These are phyloP conservation scores for Cirrhinus mrigala DNA, from an alignment of 2,797 vertebrate species.

Conservation along the genomic window DNA sequence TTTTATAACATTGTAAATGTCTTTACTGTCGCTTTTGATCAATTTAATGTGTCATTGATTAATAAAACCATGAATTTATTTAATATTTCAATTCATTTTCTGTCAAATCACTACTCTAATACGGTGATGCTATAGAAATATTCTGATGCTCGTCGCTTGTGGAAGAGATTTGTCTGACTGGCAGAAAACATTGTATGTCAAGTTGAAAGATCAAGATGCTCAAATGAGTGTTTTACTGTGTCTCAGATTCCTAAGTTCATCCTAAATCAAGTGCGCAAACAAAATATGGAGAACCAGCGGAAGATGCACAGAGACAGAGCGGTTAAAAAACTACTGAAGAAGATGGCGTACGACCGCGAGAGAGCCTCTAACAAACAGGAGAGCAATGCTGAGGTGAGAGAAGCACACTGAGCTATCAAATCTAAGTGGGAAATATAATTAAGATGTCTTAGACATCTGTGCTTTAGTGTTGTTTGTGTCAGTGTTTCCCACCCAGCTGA, in stretches of 20 bases:
- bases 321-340: slow-evolving; percentile 93
- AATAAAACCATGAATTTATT: background rate
- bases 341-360: slow-evolving; percentile 89
- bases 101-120: background rate
- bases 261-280: slow-evolving; percentile 92
- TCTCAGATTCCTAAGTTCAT: slow-evolving; percentile 95
- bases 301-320: slow-evolving; percentile 88
- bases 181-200: background rate
- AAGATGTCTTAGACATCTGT: background rate
- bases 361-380: slow-evolving; percentile 86
- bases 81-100: background rate
- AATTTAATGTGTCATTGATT: background rate
- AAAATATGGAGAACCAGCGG: slow-evolving; percentile 87
- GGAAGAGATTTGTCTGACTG: background rate
- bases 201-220: background rate
- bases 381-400: slow-evolving; percentile 83
- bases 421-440: background rate
- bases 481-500: background rate
- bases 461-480: background rate
- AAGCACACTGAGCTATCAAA: background rate
- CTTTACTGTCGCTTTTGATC: background rate
- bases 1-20: background rate
- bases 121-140: background rate
- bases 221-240: background rate
- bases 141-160: no score